phyloP scores from a whole-genome alignment of 2,797 vertebrate species.

The Ctenosaura bakeri region DNA sequence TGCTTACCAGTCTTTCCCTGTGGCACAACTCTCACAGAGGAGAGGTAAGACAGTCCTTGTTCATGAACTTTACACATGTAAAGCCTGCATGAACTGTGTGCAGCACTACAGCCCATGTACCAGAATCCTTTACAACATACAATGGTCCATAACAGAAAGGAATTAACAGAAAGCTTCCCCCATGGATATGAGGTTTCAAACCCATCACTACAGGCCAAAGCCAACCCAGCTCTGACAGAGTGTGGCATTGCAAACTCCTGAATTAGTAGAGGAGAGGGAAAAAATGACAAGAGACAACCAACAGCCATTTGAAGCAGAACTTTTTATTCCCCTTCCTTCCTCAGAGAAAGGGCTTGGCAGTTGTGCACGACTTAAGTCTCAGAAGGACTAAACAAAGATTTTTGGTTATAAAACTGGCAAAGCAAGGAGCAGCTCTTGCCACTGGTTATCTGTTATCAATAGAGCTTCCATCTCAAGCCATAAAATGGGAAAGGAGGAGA shows the following conservation, averaged over 20 bases:
- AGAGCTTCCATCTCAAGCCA: slow-evolving; percentile 36
- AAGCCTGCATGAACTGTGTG: not conserved
- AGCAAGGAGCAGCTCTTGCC: slow-evolving; percentile 35
- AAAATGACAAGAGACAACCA: not conserved
- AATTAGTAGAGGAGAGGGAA: too few species aligned
- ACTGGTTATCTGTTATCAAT: slow-evolving; percentile 26
- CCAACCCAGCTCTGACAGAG: not conserved
- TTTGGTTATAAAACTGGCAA: slow-evolving; percentile 50
- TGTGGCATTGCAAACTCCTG: not conserved
- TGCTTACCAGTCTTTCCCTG: not conserved
- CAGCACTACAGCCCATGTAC: not conserved
- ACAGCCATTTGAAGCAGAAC: slow-evolving; percentile 42
- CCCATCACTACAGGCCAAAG: not conserved
- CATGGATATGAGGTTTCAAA: not conserved
- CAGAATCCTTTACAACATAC: not conserved
- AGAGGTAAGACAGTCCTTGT: not conserved
- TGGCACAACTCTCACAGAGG: too few species aligned
- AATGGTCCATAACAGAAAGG: not conserved
- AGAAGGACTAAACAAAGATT: slow-evolving; percentile 37
- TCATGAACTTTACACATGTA: not conserved
- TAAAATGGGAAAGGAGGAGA: not conserved
- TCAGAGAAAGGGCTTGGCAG: slow-evolving; percentile 16
- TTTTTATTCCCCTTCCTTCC: slow-evolving; percentile 39
- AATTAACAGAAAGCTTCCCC: too few species aligned
- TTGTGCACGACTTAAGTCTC: slow-evolving; percentile 37